These are phyloP conservation scores for Lasioglossum albipes DNA, from an alignment of 1,140 invertebrate species.

Conservation along the genomic window DNA sequence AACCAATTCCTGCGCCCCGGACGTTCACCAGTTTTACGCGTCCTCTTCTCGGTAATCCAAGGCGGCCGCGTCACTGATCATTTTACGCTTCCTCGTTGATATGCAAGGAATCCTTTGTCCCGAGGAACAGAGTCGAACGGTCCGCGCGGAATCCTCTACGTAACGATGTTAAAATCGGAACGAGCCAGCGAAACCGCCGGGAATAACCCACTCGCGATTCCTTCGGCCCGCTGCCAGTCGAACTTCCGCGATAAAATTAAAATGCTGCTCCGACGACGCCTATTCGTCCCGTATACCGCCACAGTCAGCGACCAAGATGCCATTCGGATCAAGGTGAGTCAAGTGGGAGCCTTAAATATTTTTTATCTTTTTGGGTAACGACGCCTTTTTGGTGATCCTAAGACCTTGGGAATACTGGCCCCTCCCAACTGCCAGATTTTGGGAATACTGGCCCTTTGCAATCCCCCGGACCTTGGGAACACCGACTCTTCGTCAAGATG, in stretches of 20 bases:
- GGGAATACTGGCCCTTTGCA: too few relatives aligned
- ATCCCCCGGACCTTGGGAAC: too few relatives aligned
- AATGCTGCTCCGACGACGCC: conserved; percentile 22
- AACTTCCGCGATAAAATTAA: conserved; percentile 24
- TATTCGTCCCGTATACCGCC: not conserved
- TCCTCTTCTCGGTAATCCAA: not conserved
- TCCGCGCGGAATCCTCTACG: conserved; percentile 4
- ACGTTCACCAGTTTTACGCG: not conserved
- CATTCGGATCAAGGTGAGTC: too few relatives aligned
- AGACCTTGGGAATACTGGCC: too few relatives aligned
- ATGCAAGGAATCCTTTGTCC: conserved; percentile 8
- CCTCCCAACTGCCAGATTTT: too few relatives aligned
- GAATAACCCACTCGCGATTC: not conserved
- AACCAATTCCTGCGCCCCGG: not conserved
- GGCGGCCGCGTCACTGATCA: not conserved
- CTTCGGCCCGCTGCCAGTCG: not conserved
- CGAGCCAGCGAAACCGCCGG: not conserved
- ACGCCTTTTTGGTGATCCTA: too few relatives aligned
- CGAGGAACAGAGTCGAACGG: not conserved
- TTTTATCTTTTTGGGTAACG: too few relatives aligned
- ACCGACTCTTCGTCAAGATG: too few relatives aligned
- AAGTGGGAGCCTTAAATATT: too few relatives aligned
- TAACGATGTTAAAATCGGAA: conserved; percentile 9
- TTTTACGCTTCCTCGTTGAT: conserved; percentile 16
- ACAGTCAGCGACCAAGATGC: not conserved